Base-by-base conservation (phyloP, 2,888 invertebrate species). In the Ephialtes manifestator region DNA sequence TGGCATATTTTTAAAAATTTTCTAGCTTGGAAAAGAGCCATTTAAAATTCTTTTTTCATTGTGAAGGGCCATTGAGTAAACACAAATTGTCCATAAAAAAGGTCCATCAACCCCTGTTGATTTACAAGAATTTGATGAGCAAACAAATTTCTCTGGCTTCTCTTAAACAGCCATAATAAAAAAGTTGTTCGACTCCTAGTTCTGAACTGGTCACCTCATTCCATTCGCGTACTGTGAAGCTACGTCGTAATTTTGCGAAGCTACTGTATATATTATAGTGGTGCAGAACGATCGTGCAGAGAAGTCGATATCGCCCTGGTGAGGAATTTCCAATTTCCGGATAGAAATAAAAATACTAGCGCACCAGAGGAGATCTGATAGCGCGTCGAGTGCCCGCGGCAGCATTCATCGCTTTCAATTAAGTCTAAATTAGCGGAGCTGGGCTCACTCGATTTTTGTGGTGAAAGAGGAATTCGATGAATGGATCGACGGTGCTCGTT, bases 381-480 rank as follows among this genome's bases (percentile, higher is more conserved):
- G 60, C 51, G n/a, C 63, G 71, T 70, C 48, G 68, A 46, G 46
- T 58, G 35, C 43, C 13, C 48, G 63, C 55, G 65, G 46, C 60
- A 71, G 86, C 83, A 89, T 88, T 88, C 88, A 88, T 89, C 84
- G 85, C 86, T 86, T 90, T 90, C 88, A 88, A 90, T 90, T 87
- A 88, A 86, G 87, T 90, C 87, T 86, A 88, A 89, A 90, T 90
- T 90, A 90, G 87, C 77, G 80, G 80, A 76, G 80, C 78, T 80
- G 81, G 78, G 77, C 68, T 53, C 81, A 35, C 51, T 51, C 65
- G 67, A 75, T 84, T 77, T 84, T 77, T 58, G 68, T 55, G 67
- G 28, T 65, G 55, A 46, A 75, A 65, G 65, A 83, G 60, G 70
- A 75, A 83, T 79, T 83, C 55, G 76, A 67, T 79, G 28, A 75